phyloP scores from a whole-genome alignment of 2,888 invertebrate species.

The Loripinus fragilis region DNA sequence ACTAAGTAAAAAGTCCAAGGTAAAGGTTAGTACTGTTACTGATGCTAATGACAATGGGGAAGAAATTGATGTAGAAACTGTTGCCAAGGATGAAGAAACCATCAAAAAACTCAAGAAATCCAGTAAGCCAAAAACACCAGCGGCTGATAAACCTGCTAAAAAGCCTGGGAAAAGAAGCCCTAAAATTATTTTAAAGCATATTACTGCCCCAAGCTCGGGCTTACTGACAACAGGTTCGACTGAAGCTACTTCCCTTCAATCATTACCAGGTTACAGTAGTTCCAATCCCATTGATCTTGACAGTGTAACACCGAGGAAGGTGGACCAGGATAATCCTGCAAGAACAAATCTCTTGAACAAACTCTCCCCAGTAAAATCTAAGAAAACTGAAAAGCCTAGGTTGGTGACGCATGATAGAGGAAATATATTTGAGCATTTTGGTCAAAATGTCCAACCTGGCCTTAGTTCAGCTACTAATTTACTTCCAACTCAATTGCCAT shows the following conservation, averaged over 20 bases:
- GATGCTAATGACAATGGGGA: slow-evolving; percentile 45
- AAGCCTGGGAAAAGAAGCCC: slow-evolving; percentile 28
- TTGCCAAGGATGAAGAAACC: slow-evolving; percentile 37
- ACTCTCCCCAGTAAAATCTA: slow-evolving; percentile 34
- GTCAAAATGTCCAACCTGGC: slow-evolving; percentile 24
- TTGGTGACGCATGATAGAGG: slow-evolving; percentile 37
- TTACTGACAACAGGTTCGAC: slow-evolving; percentile 29
- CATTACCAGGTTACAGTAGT: slow-evolving; percentile 51
- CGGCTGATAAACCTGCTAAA: slow-evolving; percentile 22
- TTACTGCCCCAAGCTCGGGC: neutral
- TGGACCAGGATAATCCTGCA: neutral
- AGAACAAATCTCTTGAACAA: slow-evolving; percentile 48
- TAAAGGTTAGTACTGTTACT: slow-evolving; percentile 14
- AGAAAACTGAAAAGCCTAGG: neutral
- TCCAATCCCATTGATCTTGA: neutral
- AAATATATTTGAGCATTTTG: slow-evolving; percentile 62
- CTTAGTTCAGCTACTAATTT: slow-evolving; percentile 20
- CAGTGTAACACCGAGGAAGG: slow-evolving; percentile 17
- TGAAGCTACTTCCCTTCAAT: slow-evolving; percentile 50
- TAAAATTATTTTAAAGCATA: slow-evolving; percentile 31
- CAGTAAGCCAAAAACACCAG: slow-evolving; percentile 13
- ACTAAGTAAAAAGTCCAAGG: slow-evolving; percentile 21
- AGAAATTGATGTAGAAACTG: slow-evolving; percentile 57
- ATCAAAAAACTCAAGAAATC: slow-evolving; percentile 36
- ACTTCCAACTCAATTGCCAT: slow-evolving; percentile 32